Evolutionary conservation across 2,888 invertebrate genomes (phyloP), one percentile per base, ranked within the genome.

Genomic region (Cheiracanthium punctorium): DNA sequence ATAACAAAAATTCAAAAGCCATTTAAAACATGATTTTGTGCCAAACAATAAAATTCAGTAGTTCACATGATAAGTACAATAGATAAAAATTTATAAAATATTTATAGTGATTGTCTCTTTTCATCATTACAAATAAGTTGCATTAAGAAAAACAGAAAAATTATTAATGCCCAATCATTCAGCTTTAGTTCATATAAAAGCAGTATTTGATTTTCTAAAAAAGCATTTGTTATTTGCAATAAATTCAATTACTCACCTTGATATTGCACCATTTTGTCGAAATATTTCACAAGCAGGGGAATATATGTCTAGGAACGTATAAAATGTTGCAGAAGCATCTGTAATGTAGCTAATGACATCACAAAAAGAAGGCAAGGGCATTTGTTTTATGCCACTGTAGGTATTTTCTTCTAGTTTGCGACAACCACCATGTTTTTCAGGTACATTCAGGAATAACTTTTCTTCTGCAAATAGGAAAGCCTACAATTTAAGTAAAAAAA

Each of bases 251-350:
- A 88, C 87, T 88, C 88, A 91, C 91, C 88, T 90, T n/a, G 86
- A 85, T 64, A 90, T 89, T 70, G 91, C 90, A 89, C 94, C 93
- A 2, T 94, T 93, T 90, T 93, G 92, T 90, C 93, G 92, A 92
- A 94, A 93, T 90, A 93, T 88, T 88, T 90, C 70, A 90, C 92
- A 93, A 37, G 93, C 93, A 7, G 93, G 92, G 0, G 94, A 93
- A 90, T 94, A 95, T 0, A 94, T 92, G 76, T 95, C 94, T n/a
- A 96, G 90, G 82, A 96, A 94, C 89, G 94, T 92, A 90, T 93
- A 93, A 71, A 96, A 90, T 0, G 95, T 95, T 90, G 94, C 93
- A 0, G 94, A 93, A 17, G 94, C 94, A 90, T 96, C 96, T 80
- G 95, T 90, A 48, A 95, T 91, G 90, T 95, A 95, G 58, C 95